phyloP scores from a whole-genome alignment of 2,113 vertebrate species.

The Phrynosoma platyrhinos region DNA sequence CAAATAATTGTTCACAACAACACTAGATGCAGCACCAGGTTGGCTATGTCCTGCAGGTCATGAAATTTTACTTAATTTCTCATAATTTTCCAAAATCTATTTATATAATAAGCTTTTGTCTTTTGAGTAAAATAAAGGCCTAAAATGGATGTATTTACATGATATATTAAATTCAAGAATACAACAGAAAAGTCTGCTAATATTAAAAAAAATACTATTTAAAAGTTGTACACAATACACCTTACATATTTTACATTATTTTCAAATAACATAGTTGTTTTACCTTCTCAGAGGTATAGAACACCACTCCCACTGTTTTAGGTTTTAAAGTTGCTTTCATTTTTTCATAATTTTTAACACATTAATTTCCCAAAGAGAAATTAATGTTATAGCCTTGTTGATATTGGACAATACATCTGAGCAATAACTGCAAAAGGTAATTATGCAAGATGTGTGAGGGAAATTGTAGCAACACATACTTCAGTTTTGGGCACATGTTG shows the following conservation, averaged over 20 bases:
- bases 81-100: not conserved
- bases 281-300: slow-evolving; percentile 13
- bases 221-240: rapidly evolving
- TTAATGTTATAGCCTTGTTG: not conserved
- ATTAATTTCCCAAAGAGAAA: not conserved
- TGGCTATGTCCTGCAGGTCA: not conserved
- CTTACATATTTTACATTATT: not conserved
- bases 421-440: not conserved
- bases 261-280: not conserved
- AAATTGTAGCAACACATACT: slow-evolving; percentile 14
- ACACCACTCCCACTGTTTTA: rapidly evolving
- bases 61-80: not conserved
- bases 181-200: not conserved
- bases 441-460: not conserved
- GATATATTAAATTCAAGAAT: not conserved
- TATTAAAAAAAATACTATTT: slow-evolving; percentile 1
- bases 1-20: not conserved
- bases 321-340: not conserved
- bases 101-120: not conserved
- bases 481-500: slow-evolving; percentile 10
- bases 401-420: no score
- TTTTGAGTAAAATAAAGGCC: not conserved
- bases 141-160: no score
- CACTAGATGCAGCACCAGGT: not conserved
- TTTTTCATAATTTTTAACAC: not conserved